phyloP scores from a whole-genome alignment of 1,140 invertebrate species.

The Meloidogyne exigua region DNA sequence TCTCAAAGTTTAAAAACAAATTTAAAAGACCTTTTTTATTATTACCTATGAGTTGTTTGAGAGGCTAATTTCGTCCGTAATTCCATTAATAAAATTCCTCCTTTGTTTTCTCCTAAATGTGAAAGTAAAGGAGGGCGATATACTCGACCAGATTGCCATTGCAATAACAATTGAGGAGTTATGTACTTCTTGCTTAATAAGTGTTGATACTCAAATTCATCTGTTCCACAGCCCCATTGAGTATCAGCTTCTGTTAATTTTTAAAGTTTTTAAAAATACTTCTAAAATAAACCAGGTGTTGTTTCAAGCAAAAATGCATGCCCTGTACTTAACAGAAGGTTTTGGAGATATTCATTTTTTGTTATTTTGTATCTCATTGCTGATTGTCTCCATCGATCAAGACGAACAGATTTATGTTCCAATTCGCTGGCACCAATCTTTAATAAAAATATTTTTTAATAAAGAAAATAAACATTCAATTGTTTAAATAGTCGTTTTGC shows the following conservation, averaged over 20 bases:
- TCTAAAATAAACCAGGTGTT: conserved; percentile 11
- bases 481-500: conserved; percentile 47
- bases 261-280: conserved; percentile 4
- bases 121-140: conserved; percentile 40
- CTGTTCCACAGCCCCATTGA: conserved; percentile 45
- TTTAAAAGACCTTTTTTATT: too few species aligned
- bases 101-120: conserved; percentile 56
- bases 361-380: conserved; percentile 63
- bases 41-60: conserved; percentile 22
- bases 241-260: conserved; percentile 38
- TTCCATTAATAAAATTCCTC: conserved; percentile 61
- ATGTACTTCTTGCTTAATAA: conserved; percentile 57
- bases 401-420: conserved; percentile 43
- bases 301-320: conserved; percentile 56
- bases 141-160: conserved; percentile 51
- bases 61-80: conserved; percentile 52
- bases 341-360: conserved; percentile 56
- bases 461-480: conserved; percentile 36
- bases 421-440: conserved; percentile 48
- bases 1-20: conserved; percentile 8
- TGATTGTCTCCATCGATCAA: conserved; percentile 61
- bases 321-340: conserved; percentile 58
- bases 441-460: conserved; percentile 31
- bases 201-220: conserved; percentile 60
- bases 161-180: conserved; percentile 45